Percentiles rank a stretch among this genome's conserved stretches.
Evolutionary conservation across 2,888 invertebrate genomes (phyloP).

Genomic region (Leptinotarsa haldemani): DNA sequence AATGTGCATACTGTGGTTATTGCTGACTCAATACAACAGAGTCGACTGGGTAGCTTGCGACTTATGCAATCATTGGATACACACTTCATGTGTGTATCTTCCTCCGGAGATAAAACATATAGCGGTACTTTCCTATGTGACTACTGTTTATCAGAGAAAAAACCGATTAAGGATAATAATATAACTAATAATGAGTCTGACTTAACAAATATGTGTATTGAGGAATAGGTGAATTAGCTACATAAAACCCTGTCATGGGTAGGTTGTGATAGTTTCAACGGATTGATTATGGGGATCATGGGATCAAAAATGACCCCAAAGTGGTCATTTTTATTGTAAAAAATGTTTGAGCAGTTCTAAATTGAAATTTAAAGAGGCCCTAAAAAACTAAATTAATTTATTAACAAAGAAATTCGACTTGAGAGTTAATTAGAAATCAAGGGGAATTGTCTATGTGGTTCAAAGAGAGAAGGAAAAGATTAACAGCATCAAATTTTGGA

Average conservation of each 20-base stretch:
- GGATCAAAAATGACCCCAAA: conserved; percentile 4
- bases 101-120: conserved; percentile 18
- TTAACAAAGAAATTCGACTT: not conserved
- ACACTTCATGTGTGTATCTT: conserved; percentile 28
- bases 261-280: conserved; percentile 29
- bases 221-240: conserved; percentile 11
- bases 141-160: conserved; percentile 2
- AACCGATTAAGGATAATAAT: not conserved
- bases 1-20: conserved; percentile 32
- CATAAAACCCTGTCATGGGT: conserved; percentile 28
- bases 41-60: conserved; percentile 35
- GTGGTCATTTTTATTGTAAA: conserved; percentile 11
- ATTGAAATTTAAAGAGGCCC: not conserved
- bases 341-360: not conserved
- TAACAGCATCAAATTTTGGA: conserved; percentile 17
- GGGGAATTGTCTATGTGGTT: not conserved
- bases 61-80: conserved; percentile 32
- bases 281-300: no score
- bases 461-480: conserved; percentile 6
- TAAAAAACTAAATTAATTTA: conserved; percentile 7
- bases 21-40: conserved; percentile 20
- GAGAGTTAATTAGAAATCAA: not conserved
- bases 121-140: conserved; percentile 15
- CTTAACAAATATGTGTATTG: conserved; percentile 16
- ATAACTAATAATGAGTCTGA: not conserved